phyloP scores from a whole-genome alignment of 1,140 invertebrate genomes.

The Heliconius eleuchia region DNA sequence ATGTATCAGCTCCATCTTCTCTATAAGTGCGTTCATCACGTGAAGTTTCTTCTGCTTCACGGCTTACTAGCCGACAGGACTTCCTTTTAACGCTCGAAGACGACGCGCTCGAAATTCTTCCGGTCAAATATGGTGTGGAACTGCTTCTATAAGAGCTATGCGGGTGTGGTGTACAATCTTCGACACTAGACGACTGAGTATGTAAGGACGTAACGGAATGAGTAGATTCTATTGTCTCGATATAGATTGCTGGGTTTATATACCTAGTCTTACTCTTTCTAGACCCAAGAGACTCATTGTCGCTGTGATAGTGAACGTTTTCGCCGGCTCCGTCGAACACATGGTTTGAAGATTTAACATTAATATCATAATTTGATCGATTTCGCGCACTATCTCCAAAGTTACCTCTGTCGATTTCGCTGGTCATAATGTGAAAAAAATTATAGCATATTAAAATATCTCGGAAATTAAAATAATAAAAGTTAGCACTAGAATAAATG shows the following conservation, averaged over 20 bases:
- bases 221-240: conserved; percentile 63
- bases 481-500: conserved; percentile 8
- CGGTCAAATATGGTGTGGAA: conserved; percentile 71
- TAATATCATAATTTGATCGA: conserved; percentile 45
- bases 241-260: conserved; percentile 72
- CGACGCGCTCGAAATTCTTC: conserved; percentile 60
- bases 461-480: conserved; percentile 25
- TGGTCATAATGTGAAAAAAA: conserved; percentile 57
- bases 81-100: conserved; percentile 68
- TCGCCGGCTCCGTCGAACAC: conserved; percentile 73
- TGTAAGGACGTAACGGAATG: conserved; percentile 68
- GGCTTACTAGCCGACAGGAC: conserved; percentile 55
- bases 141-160: conserved; percentile 69
- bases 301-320: conserved; percentile 70
- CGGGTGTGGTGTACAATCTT: conserved; percentile 69
- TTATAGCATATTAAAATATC: conserved; percentile 42
- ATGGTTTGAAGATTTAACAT: conserved; percentile 60
- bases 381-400: conserved; percentile 71
- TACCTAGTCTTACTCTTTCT: conserved; percentile 72
- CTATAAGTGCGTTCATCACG: conserved; percentile 60
- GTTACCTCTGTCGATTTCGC: conserved; percentile 60
- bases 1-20: conserved; percentile 70
- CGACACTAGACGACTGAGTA: conserved; percentile 56
- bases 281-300: conserved; percentile 65
- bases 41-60: conserved; percentile 49